These are phyloP conservation scores for Arenaria interpres DNA, from an alignment of 2,113 vertebrate species.

Conservation along the genomic window DNA sequence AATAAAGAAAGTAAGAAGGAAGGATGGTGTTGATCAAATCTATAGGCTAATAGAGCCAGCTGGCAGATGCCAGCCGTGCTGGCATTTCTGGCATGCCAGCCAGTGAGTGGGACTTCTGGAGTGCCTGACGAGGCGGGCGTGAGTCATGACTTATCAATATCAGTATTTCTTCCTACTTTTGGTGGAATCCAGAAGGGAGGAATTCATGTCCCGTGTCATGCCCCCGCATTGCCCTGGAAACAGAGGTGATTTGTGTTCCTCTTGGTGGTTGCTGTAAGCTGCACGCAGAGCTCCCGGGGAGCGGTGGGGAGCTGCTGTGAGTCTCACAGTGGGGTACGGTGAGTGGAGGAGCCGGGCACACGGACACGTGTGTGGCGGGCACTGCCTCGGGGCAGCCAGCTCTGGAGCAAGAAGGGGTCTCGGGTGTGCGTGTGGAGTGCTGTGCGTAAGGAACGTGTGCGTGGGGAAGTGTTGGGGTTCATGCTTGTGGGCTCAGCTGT, in stretches of 20 bases:
- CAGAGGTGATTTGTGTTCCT: neutral
- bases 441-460: rapidly evolving
- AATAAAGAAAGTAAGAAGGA: neutral
- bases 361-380: rapidly evolving
- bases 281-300: neutral
- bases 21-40: neutral
- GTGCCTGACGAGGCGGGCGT: neutral
- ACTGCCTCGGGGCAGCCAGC: neutral
- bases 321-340: rapidly evolving
- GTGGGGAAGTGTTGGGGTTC: neutral
- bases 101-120: neutral
- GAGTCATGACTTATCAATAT: constrained; percentile 18
- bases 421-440: rapidly evolving
- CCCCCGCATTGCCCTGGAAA: neutral
- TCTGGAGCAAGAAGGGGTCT: neutral
- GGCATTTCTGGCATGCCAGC: neutral
- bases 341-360: rapidly evolving
- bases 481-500: neutral
- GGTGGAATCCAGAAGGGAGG: neutral
- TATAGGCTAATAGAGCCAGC: neutral
- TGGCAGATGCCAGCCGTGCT: neutral
- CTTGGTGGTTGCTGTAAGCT: neutral
- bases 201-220: neutral
- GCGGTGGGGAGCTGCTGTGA: neutral
- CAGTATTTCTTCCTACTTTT: neutral